Conservation (phyloP, 1,140 invertebrate genomes). For the Cydia fagiglandana region DNA sequence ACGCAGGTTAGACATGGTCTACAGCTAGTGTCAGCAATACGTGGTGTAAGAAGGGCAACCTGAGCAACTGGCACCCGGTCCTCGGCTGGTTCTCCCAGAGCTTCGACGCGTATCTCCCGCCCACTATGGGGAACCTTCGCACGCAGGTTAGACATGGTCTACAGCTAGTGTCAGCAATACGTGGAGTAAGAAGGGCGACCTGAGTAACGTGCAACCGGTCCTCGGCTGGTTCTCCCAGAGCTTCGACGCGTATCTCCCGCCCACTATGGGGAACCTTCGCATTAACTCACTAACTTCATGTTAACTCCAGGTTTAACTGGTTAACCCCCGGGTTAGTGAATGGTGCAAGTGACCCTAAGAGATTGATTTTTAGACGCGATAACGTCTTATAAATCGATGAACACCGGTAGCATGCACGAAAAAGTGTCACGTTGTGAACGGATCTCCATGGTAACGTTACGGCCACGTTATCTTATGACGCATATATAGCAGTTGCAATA, state of each 20-base stretch:
- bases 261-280: constrained; percentile 89
- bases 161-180: constrained; percentile 91
- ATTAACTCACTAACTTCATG: too few relatives aligned
- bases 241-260: constrained; percentile 90
- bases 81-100: constrained; percentile 97
- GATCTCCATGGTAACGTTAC: too few relatives aligned
- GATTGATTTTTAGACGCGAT: too few relatives aligned
- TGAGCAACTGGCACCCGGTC: constrained; percentile 98
- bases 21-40: constrained; percentile 91
- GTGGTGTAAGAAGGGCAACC: constrained; percentile 92
- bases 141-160: constrained; percentile 69
- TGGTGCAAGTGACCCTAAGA: too few relatives aligned
- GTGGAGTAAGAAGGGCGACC: constrained; percentile 92
- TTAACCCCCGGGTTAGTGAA: too few relatives aligned
- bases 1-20: constrained; percentile 64
- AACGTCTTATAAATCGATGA: too few relatives aligned
- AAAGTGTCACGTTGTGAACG: too few relatives aligned
- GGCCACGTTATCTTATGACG: too few relatives aligned
- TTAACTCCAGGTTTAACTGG: too few relatives aligned
- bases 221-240: constrained; percentile 97
- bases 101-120: constrained; percentile 90
- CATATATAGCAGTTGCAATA: too few relatives aligned
- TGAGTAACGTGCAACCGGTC: constrained; percentile 98
- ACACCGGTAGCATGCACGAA: too few relatives aligned
- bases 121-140: constrained; percentile 89